Base-by-base conservation (phyloP, 2,888 invertebrate genomes). In the Microctonus aethiopoides region DNA sequence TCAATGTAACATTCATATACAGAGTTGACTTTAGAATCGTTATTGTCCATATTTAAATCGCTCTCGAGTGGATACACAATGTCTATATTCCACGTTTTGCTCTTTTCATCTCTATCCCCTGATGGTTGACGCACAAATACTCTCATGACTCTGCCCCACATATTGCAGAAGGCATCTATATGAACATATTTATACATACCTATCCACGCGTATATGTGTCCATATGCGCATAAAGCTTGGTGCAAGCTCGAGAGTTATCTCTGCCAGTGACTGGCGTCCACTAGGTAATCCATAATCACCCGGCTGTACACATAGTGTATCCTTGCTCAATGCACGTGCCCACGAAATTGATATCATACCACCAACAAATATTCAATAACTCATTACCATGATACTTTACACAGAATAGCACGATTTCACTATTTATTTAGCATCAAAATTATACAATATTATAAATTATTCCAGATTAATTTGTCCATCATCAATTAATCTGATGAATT, bases 241-340 rank as follows among this genome's bases (percentile, higher is more conserved):
- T 16, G 16, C 16, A 46, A 46, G 16, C 46, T 20, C 20, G 46
- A 16, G 46, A 76, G 79, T 76, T 78, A 79, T 79, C 77, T 78
- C 79, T 76, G 76, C 74, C 76, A 62, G 74, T 75, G 77, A 79
- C 77, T 77, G 70, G 72, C 74, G 75, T 72, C 75, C 74, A 70
- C 76, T 71, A 74, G 76, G 77, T 78, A 80, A 80, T 80, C 80
- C 79, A 80, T 80, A 80, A 80, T 80, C 79, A 79, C 75, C 69
- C 68, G 74, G 70, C 76, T 72, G 76, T 75, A 76, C 74, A 72
- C 73, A 76, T 73, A 76, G 71, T 46, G 41, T 46, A 46, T 46
- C 29, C 46, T 46, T 34, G 63, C 16, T 46, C 34, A 51, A 22
- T 63, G 63, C 74, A 76, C 76, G 77, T 76, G 16, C 74, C 78